Base-by-base conservation (phyloP, 1,140 invertebrate species). In the Acromyrmex charruanus region DNA sequence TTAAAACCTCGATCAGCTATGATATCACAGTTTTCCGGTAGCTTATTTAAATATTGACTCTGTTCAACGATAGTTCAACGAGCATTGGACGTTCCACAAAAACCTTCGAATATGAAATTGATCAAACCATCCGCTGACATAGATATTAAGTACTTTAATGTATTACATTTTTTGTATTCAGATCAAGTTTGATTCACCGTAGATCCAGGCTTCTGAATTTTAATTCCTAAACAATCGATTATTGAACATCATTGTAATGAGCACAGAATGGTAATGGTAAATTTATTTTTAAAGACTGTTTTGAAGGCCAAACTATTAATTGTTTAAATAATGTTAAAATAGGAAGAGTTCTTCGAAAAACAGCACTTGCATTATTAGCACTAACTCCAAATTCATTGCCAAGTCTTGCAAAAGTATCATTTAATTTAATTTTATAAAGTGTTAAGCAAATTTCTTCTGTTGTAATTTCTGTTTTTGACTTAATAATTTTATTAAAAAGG, bases 151-250 rank as follows among this genome's bases (percentile, higher is more conserved):
- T 66, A 66, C 14, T 66, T 39, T n/a, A 66, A n/a, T 1, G 31
- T 66, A n/a, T 66, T 66, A 9, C 65, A 66, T 66, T 66, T 66
- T 66, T 66, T 66, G 14, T 66, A 66, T n/a, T 66, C 65, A 66
- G 65, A 66, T 18, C 65, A 66, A 28, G 31, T 66, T 66, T 39
- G 31, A 66, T 66, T 31, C 4, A 66, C 0, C 7, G 31, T 31
- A 18, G 6, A 31, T 1, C 28, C 14, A 66, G 31, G 65, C 16
- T 66, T 39, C 18, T 35, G 65, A 66, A 66, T 66, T 14, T 66
- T 31, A 18, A 66, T 66, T 39, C 39, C 31, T n/a, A 66, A 35
- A 35, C 65, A 68, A 35, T 68, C 31, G 1, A 55, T 55, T 55
- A 55, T 55, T 63, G 61, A 12, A 63, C 25, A 63, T 66, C 16